Evolutionary conservation across 2,113 vertebrate species (phyloP).

Genomic region (Falcunculus frontatus): DNA sequence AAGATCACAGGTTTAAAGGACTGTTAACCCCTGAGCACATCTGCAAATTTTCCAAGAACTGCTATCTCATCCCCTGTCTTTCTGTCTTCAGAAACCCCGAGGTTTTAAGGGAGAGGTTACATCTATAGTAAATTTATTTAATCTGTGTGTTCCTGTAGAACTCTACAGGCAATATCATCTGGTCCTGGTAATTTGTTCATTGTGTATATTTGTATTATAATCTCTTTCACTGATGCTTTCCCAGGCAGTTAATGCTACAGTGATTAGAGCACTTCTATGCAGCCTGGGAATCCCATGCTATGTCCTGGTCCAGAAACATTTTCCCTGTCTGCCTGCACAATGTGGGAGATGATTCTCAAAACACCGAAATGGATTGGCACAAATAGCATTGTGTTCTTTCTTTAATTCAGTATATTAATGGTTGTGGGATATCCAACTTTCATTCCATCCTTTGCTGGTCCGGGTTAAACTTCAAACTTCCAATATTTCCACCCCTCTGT

Average conservation of each 20-base stretch:
- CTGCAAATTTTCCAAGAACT: neutral
- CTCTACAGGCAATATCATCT: neutral
- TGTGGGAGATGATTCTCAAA: neutral
- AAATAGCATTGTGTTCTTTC: neutral
- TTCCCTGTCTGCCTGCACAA: neutral
- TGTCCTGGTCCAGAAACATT: neutral
- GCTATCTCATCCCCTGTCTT: neutral
- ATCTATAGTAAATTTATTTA: neutral
- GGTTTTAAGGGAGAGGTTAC: neutral
- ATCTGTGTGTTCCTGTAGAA: neutral
- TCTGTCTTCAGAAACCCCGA: neutral
- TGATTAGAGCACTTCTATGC: neutral
- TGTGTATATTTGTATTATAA: neutral
- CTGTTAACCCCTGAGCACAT: neutral
- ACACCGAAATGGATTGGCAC: neutral
- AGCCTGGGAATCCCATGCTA: neutral
- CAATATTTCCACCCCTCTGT: neutral
- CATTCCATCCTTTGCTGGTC: neutral
- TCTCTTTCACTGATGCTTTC: neutral
- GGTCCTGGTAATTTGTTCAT: neutral
- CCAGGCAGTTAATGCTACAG: neutral
- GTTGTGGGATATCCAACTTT: neutral
- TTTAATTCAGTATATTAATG: neutral
- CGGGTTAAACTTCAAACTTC: neutral
- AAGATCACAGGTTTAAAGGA: neutral